Base-by-base conservation (phyloP, 1,140 invertebrate genomes). In the Dolichoris vasculosae region DNA sequence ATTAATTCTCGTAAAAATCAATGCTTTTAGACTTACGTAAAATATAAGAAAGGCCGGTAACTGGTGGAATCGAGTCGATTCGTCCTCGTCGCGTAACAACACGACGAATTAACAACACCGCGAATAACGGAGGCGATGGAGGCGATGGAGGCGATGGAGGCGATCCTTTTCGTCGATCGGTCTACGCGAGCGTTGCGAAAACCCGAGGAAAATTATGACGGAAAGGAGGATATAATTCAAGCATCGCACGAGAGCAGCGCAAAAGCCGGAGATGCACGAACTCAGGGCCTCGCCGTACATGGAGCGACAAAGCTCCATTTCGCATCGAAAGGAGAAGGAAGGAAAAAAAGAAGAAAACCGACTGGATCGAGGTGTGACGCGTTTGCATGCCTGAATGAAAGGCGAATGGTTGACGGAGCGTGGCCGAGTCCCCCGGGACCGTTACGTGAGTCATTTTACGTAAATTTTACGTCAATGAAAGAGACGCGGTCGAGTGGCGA, bases 381-480 rank as follows among this genome's bases (percentile, higher is more conserved):
- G 38, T 43, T 26, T 35, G 69, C 69, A 26, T 73, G 69, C 35
- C 35, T 73, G 69, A 73, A 73, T 43, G 69, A 73, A 43, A 38
- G 35, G 69, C 69, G 69, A 67, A 35, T 30, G 15, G n/a, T 30
- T 6, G 43, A 46, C 55, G 26, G 26, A 69, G 35, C 30, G 8
- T 1, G 64, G n/a, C 30, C 64, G 9, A 17, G 30, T 59, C 23
- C 55, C 55, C 55, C 13, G 23, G 35, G 32, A 8, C 35, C 69
- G 69, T 0, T 23, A 2, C 26, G 73, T 76, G 73, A 76, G 40
- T 76, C 73, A 76, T 30, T 76, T 76, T 48, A 76, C 43, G 43
- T 76, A 43, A 48, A 76, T 30, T 76, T 76, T 48, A 76, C 43
- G 43, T 76, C 73, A 48, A 76, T 76, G 73, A 48, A 48, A 76